A percentile compares a stretch with the other conserved stretches of the same genome.
phyloP scores from a whole-genome alignment of 2,113 vertebrate genomes.

The Rousettus leschenaultii region DNA sequence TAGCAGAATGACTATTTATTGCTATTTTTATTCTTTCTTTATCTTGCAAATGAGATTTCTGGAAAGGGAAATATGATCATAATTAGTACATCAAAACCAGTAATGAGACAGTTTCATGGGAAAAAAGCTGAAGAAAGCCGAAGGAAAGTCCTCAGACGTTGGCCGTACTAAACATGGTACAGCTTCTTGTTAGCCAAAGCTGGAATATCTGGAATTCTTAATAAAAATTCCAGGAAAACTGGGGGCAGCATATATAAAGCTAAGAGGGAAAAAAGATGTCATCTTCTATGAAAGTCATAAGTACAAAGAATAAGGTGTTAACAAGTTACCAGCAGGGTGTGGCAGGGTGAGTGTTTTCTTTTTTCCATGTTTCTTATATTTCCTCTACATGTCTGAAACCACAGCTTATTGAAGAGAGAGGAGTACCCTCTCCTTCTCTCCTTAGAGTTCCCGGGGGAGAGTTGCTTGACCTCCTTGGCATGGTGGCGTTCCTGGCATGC shows the following conservation, averaged over 20 bases:
- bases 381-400: background rate
- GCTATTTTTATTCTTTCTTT: conserved; percentile 29
- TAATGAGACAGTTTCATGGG: conserved; percentile 45
- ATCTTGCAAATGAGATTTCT: conserved; percentile 54
- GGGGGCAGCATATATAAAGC: conserved; percentile 32
- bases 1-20: background rate
- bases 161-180: conserved; percentile 20
- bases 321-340: background rate
- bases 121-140: conserved; percentile 49
- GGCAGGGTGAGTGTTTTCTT: background rate
- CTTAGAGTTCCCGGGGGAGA: background rate
- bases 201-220: conserved; percentile 57
- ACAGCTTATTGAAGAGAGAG: background rate
- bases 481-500: background rate
- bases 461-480: background rate
- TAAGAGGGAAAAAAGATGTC: conserved; percentile 36
- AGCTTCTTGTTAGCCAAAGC: conserved; percentile 44
- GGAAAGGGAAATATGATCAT: conserved; percentile 17
- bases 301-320: conserved; percentile 15
- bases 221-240: conserved; percentile 55
- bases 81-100: conserved; percentile 47
- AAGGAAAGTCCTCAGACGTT: conserved; percentile 4
- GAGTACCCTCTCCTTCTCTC: background rate
- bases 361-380: background rate
- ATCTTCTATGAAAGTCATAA: conserved; percentile 39